These are phyloP conservation scores for Diabrotica virgifera DNA, from an alignment of 1,140 invertebrate genomes.

Conservation along the genomic window DNA sequence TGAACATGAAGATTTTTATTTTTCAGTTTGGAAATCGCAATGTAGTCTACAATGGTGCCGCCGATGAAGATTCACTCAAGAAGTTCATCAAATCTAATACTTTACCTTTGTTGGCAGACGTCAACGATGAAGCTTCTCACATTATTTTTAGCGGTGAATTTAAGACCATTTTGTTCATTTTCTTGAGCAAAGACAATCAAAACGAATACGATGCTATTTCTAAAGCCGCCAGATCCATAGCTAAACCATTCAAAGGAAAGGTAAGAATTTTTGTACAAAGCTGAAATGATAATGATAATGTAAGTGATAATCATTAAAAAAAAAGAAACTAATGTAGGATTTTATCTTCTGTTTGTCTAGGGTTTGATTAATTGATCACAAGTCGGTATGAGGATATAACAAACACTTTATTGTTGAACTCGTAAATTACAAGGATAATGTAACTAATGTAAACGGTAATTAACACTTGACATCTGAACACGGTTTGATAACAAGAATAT, in stretches of 20 bases:
- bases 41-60: conserved; percentile 72
- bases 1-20: conserved; percentile 33
- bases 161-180: conserved; percentile 93
- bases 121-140: conserved; percentile 94
- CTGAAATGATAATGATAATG: too few relatives aligned
- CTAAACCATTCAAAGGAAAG: conserved; percentile 80
- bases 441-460: too few relatives aligned
- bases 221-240: conserved; percentile 73
- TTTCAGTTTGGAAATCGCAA: conserved; percentile 90
- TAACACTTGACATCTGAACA: too few relatives aligned
- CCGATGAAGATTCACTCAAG: conserved; percentile 67
- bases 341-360: too few relatives aligned
- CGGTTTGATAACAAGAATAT: too few relatives aligned
- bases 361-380: too few relatives aligned
- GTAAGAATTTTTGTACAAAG: too few relatives aligned
- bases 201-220: conserved; percentile 74
- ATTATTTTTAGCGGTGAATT: conserved; percentile 98
- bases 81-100: conserved; percentile 83
- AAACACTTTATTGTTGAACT: too few relatives aligned
- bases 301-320: too few relatives aligned
- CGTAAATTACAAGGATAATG: too few relatives aligned
- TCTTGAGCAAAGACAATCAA: conserved; percentile 78
- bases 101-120: conserved; percentile 93
- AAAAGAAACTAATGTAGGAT: too few relatives aligned
- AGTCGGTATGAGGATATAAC: too few relatives aligned